phyloP scores from a whole-genome alignment of 2,797 vertebrate species.

The Masticophis lateralis region DNA sequence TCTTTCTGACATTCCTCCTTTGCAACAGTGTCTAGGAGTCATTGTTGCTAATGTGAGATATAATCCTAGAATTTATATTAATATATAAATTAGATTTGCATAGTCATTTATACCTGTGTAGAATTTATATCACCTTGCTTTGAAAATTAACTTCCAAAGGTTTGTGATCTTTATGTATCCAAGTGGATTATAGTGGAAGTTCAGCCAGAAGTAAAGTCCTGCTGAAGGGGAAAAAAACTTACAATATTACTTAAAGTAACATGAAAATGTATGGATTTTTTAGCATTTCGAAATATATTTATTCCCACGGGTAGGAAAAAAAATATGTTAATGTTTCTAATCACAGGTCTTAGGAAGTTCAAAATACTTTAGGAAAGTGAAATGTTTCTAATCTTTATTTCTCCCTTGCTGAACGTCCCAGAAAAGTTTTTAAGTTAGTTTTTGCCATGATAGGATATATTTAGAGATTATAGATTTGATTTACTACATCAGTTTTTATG shows the following conservation, averaged over 20 bases:
- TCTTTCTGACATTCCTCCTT: conserved; percentile 4
- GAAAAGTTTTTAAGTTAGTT: conserved; percentile 6
- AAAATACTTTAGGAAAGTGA: not conserved
- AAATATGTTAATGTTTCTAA: conserved; percentile 41
- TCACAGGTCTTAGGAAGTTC: conserved; percentile 32
- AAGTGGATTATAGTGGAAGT: conserved; percentile 54
- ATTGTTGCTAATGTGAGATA: conserved; percentile 61
- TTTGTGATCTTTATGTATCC: conserved; percentile 28
- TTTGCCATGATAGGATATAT: not conserved
- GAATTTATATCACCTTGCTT: conserved; percentile 50
- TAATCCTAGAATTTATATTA: conserved; percentile 51
- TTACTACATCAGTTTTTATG: not conserved
- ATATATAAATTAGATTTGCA: conserved; percentile 46
- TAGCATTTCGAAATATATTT: conserved; percentile 40
- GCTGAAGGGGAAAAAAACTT: conserved; percentile 41
- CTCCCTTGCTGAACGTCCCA: not conserved
- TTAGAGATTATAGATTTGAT: not conserved
- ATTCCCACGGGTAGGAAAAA: conserved; percentile 46
- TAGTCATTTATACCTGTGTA: conserved; percentile 62
- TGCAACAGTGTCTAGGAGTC: conserved; percentile 55
- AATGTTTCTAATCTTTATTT: not conserved
- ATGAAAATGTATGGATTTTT: conserved; percentile 35
- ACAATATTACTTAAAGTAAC: conserved; percentile 52
- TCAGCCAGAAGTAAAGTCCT: conserved; percentile 32
- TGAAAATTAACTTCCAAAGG: conserved; percentile 51